Evolutionary conservation across 2,888 invertebrate species (phyloP), one percentile per base, ranked within the genome.

Genomic region (Erebia aethiops): DNA sequence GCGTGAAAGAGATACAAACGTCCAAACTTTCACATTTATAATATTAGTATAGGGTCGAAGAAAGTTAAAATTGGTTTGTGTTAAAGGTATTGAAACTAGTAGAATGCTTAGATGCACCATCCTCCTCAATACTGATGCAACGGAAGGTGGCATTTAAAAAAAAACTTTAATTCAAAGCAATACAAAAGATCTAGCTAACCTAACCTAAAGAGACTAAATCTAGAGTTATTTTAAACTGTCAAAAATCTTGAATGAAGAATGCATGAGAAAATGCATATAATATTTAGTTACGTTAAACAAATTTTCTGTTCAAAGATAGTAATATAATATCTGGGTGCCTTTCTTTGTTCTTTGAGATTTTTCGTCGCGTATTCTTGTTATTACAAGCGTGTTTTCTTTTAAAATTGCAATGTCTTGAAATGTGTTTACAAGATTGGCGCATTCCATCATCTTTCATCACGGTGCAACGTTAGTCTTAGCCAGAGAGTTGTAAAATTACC

Each of bases 381-480:
- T 49, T 56, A 58, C 26, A 49, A 58, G 26, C 2, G n/a, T 49
- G 26, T 66, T 66, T 66, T 58, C 57, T 49, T 49, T 67, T 11
- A 49, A 67, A 67, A 67, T 58, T 49, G 46, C 58, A 58, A 52
- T 61, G 41, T 16, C 18, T 51, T 60, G 41, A 4, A 52, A 60
- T 60, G 67, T 67, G 67, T 69, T 65, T 71, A 64, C 64, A 64
- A 51, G 52, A 54, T 43, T 51, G n/a, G 46, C 18, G 21, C 62
- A 67, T 64, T 67, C 71, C 11, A 71, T 70, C 70, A 66, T 70
- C 54, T 35, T 66, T 54, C 54, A 70, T 70, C 70, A 66, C 65
- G 43, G 9, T 43, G 56, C 43, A 21, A n/a, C 41, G 46, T 56
- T 43, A 11, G 63, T 63, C 16, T 52, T 16, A 52, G 52, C 3